Evolutionary conservation across 92 coral and sea anemone species (phyloP), one percentile per base, ranked within the genome.

Genomic region (Anthopleura xanthogrammica): DNA sequence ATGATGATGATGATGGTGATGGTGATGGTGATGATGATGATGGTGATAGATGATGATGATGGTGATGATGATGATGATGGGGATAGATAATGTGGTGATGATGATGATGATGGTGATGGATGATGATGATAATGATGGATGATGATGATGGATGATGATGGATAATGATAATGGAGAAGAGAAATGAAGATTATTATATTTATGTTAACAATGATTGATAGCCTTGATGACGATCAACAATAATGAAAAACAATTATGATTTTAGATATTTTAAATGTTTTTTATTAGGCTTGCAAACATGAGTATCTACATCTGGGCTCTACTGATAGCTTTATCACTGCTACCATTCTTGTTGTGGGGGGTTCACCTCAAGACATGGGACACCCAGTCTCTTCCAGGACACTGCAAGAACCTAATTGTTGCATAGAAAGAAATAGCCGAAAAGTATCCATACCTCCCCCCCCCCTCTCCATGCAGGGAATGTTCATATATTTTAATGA

Each of bases 361-460:
- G 8, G 74, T 83, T 72, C 82, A 87, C 77, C 10, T 84, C 60
- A 72, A 79, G 50, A 87, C 90, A 42, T 84, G 83, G 93, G 93
- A 90, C 70, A 43, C 74, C 48, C 76, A 83, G 14, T 76, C 93
- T 23, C 81, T 87, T 5, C 90, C 89, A 58, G 79, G 78, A 76
- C 93, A 90, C 78, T 90, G 93, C 86, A 90, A 90, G 86, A 89
- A 87, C 80, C 81, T 90, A 66, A 86, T 90, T 50, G 57, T 76
- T 5, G 57, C 83, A 16, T 80, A 80, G 75, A 80, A 4, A 57
- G 3, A 52, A 24, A 10, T n/a, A 39, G 43, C 22, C 5, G 17
- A 64, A 22, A 55, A 4, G 5, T 6, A 41, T 19, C 12, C 70
- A 6, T 62, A n/a, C 70, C 7, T 62, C 70, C 11, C 8, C 54